Evolutionary conservation across 1,140 invertebrate species (phyloP).

Genomic region (Thrips palmi): DNA sequence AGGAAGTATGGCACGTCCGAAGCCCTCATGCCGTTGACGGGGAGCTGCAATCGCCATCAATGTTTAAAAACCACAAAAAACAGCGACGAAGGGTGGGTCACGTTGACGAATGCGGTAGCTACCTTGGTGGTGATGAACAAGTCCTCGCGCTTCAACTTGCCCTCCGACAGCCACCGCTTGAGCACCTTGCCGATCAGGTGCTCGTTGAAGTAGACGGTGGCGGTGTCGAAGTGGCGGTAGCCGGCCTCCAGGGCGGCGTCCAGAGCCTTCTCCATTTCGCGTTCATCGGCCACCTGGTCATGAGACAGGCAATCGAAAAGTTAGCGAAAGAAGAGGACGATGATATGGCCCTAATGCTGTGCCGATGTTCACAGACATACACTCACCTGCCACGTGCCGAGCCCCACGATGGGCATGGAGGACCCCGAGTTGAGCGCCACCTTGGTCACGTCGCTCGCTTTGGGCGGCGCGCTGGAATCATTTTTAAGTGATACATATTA

Average conservation of each 20-base stretch:
- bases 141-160: constrained; percentile 38
- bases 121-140: constrained; percentile 48
- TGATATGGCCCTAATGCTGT: too few species aligned
- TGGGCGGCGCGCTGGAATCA: too few species aligned
- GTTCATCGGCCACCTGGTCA: too few species aligned
- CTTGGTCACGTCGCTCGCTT: too few species aligned
- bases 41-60: constrained; percentile 13
- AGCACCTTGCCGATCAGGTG: constrained; percentile 34
- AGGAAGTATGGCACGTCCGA: constrained; percentile 51
- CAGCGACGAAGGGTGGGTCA: too few species aligned
- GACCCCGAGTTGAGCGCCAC: too few species aligned
- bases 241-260: constrained; percentile 35
- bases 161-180: constrained; percentile 34
- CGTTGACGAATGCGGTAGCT: too few species aligned
- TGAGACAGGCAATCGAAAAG: too few species aligned
- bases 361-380: too few species aligned
- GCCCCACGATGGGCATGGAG: constrained; percentile 58
- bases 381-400: constrained; percentile 54
- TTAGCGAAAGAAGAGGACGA: too few species aligned
- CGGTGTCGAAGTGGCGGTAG: constrained; percentile 48
- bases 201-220: constrained; percentile 40
- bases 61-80: too few species aligned
- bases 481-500: too few species aligned
- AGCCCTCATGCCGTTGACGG: constrained; percentile 36
- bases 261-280: constrained; percentile 32